Evolutionary conservation across 2,888 invertebrate genomes (phyloP), one percentile per base, ranked within the genome.

Genomic region (Mactromeris polynyma): DNA sequence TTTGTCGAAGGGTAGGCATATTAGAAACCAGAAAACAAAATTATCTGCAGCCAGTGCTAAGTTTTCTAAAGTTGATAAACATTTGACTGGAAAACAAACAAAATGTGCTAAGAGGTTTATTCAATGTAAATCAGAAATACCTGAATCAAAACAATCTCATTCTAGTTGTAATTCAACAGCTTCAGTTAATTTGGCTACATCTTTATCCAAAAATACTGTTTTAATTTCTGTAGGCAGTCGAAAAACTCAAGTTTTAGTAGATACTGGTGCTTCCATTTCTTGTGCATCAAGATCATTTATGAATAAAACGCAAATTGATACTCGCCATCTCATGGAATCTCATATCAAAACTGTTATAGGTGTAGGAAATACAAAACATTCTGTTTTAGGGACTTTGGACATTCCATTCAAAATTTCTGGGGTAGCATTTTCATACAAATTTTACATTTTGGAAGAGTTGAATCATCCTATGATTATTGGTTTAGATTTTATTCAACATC

Each of bases 381-480:
- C 54, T 54, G 54, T 54, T 21, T 54, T 54, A 54, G 54, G 54
- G 3, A 54, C 54, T n/a, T 6, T 54, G 17, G 54, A 54, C 17
- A 54, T 54, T 54, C 3, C 7, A 54, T 54, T 54, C 54, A 54
- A 54, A 19, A 54, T 54, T 54, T 54, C 54, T 21, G 54, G 54
- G 21, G 54, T 19, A 54, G 54, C 17, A n/a, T 54, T 54, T 54
- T 54, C 54, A 21, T 17, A 54, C n/a, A 54, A 54, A 54, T 54
- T 54, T 54, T 17, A 54, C 54, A 54, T 54, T 54, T 54, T 54
- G 3, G 54, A 54, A 54, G 54, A 51, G 2, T n/a, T 82, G 31
- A 36, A 38, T 36, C 82, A 81, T 58, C 33, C 81, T 81, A 36
- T 81, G 14, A 81, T 81, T 51, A 17, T 81, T 54, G 81, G 54